These are phyloP conservation scores for Pagetopsis macropterus DNA, from an alignment of 2,797 vertebrate genomes.

Conservation along the genomic window DNA sequence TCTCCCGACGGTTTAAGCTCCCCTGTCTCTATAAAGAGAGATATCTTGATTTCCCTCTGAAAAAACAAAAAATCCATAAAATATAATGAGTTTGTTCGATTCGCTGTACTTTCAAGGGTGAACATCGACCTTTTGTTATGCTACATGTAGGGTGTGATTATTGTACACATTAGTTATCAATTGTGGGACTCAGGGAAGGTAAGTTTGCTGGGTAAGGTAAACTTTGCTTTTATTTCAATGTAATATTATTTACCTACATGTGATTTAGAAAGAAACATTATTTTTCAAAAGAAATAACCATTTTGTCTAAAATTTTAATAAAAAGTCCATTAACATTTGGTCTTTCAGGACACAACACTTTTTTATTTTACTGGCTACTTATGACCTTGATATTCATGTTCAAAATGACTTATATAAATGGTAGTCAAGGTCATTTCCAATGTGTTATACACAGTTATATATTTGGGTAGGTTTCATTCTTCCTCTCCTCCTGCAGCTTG, in stretches of 20 bases:
- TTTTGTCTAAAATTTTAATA: background rate
- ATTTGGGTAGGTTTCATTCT: background rate
- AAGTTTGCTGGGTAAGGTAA: constrained; percentile 68
- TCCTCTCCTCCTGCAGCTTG: constrained; percentile 59
- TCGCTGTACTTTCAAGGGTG: background rate
- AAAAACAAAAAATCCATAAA: background rate
- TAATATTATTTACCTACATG: background rate
- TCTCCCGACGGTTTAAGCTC: constrained; percentile 51
- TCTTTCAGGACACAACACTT: background rate
- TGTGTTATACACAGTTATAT: too few species aligned
- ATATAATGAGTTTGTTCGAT: background rate
- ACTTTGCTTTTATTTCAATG: background rate
- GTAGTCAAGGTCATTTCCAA: too few species aligned
- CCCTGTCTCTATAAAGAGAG: constrained; percentile 9
- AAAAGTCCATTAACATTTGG: background rate
- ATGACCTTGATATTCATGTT: too few species aligned
- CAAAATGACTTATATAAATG: too few species aligned
- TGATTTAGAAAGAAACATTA: background rate
- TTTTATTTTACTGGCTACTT: background rate
- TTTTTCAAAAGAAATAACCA: too few species aligned
- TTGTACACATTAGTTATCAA: background rate
- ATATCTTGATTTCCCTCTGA: background rate
- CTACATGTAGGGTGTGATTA: background rate
- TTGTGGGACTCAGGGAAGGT: constrained; percentile 42
- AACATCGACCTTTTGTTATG: background rate